These are phyloP conservation scores for Athene cunicularia DNA, from an alignment of 2,113 vertebrate genomes.

Conservation along the genomic window DNA sequence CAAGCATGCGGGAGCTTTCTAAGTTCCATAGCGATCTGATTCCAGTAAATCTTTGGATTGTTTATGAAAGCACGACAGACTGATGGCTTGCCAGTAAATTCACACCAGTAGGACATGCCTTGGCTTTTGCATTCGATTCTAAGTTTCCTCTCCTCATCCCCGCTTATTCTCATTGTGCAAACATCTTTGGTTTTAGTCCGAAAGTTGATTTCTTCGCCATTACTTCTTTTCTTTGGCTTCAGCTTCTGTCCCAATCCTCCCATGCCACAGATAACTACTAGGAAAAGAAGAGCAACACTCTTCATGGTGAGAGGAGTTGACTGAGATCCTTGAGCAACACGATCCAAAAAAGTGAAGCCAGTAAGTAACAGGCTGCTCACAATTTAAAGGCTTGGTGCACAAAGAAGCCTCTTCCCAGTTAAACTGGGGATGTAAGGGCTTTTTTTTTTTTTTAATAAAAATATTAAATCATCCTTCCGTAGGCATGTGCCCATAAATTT, in stretches of 20 bases:
- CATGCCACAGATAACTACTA: conserved; percentile 70
- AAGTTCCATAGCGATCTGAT: conserved; percentile 77
- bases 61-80: conserved; percentile 78
- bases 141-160: conserved; percentile 69
- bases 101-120: conserved; percentile 80
- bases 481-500: conserved; percentile 51
- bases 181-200: conserved; percentile 74
- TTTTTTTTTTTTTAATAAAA: neutral
- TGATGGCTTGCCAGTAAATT: conserved; percentile 78
- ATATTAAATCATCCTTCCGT: conserved; percentile 32
- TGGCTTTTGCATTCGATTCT: conserved; percentile 73
- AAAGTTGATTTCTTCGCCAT: conserved; percentile 78
- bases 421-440: neutral
- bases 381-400: conserved; percentile 76
- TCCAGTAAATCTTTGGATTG: conserved; percentile 81
- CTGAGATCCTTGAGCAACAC: neutral
- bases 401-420: conserved; percentile 63
- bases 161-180: conserved; percentile 76
- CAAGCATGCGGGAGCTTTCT: conserved; percentile 78
- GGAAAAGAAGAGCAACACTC: conserved; percentile 56
- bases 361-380: neutral
- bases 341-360: neutral
- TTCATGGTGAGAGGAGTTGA: conserved; percentile 73
- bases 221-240: conserved; percentile 68
- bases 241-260: conserved; percentile 66